Conservation (phyloP, 1,140 invertebrate species). For the Drosophila setifemur region DNA sequence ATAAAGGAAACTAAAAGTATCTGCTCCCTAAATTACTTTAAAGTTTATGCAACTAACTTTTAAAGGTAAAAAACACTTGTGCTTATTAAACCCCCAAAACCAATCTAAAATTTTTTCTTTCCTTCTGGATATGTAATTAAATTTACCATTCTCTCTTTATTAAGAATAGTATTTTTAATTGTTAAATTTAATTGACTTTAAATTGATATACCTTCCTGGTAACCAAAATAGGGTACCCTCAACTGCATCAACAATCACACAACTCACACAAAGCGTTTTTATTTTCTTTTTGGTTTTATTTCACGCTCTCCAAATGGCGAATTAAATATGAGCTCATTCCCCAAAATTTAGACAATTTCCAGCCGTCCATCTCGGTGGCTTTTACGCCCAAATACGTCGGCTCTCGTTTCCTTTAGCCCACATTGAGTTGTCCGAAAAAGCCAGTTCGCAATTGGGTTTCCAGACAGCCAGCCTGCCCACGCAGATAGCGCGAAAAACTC, state of each 20-base stretch:
- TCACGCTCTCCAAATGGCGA: conserved; percentile 49
- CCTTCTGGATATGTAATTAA: no score
- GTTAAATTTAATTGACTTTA: neutral
- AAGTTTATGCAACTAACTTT: neutral
- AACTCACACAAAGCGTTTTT: conserved; percentile 23
- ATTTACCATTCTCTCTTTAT: no score
- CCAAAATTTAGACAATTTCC: conserved; percentile 53
- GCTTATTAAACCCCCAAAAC: neutral
- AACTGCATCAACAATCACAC: conserved; percentile 33
- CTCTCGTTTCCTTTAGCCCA: conserved; percentile 72
- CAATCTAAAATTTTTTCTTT: no score
- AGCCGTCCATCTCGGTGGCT: conserved; percentile 46
- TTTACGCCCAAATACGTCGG: conserved; percentile 72
- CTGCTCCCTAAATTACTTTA: neutral
- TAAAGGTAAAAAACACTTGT: neutral
- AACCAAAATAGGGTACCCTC: conserved; percentile 2
- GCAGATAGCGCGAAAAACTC: conserved; percentile 19
- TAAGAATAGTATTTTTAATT: no score
- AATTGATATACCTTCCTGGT: neutral
- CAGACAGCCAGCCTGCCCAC: conserved; percentile 51
- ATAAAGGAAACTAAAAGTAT: no score
- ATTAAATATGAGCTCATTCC: conserved; percentile 66
- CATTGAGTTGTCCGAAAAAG: conserved; percentile 56
- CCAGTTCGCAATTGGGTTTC: conserved; percentile 61
- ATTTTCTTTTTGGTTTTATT: conserved; percentile 23